Evolutionary conservation across 2,797 vertebrate genomes (phyloP).

Genomic region (Manis pentadactyla): DNA sequence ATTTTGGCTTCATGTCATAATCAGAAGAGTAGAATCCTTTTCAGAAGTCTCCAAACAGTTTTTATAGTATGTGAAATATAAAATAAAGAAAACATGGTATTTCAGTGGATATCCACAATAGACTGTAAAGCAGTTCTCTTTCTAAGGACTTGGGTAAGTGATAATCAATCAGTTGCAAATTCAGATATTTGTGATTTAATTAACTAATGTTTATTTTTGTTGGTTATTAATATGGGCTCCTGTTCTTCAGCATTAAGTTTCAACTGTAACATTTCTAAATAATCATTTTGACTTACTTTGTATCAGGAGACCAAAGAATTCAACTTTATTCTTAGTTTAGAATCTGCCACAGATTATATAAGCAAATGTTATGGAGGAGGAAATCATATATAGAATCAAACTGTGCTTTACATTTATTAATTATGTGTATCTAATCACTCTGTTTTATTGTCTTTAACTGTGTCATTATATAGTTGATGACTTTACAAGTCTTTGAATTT

Average conservation of each 20-base stretch:
- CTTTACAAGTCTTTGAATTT: constrained; percentile 16
- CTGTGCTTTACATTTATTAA: background rate
- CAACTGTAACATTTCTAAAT: constrained; percentile 33
- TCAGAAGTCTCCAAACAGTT: background rate
- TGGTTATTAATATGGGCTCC: background rate
- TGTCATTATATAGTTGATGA: background rate
- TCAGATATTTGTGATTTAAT: constrained; percentile 19
- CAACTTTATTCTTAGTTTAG: constrained; percentile 17
- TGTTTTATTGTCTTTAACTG: constrained; percentile 24
- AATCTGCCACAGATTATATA: background rate
- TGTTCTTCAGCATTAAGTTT: background rate
- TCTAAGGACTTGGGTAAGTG: constrained; percentile 7
- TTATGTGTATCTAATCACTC: background rate
- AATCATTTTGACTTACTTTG: background rate
- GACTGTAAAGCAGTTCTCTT: background rate
- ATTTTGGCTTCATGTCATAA: constrained; percentile 20
- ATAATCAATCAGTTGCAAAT: background rate
- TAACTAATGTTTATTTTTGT: constrained; percentile 21
- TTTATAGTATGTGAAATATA: background rate
- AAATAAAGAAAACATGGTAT: constrained; percentile 26
- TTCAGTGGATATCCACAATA: constrained; percentile 10
- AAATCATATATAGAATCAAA: background rate
- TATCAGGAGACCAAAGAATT: background rate
- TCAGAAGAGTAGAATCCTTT: background rate
- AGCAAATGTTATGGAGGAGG: background rate